Base-by-base conservation (phyloP, 2,113 vertebrate species). In the Chroicocephalus ridibundus region DNA sequence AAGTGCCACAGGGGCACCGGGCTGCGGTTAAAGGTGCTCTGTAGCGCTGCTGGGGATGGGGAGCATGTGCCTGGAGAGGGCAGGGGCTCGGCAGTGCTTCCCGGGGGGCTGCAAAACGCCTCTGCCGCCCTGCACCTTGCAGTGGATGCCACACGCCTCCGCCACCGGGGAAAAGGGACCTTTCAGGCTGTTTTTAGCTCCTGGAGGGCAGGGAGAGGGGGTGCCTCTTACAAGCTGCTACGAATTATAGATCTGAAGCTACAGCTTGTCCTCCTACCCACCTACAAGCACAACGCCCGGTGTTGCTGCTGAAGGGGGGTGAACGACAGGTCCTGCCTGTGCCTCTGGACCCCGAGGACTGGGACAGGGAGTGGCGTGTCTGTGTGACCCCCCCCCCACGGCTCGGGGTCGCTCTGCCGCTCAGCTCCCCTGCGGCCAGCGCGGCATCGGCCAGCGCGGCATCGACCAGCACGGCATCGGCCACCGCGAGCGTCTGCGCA, bases 171-270 rank as follows among this genome's bases (percentile, higher is more conserved):
- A 97, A 95, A 61, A 91, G 79, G 82, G 87, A 86, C 88, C 86
- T 87, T 84, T 52, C 42, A 21, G 78, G 60, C 93, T 96, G 68
- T 93, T 97, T 97, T 97, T 96, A 97, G 96, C 93, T 96, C 46
- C 60, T 32, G 47, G 91, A 91, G 95, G 95, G 84, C 82, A 96
- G 93, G 81, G 70, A 97, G 95, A 96, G 95, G 94, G 93, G 96
- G 75, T 88, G 83, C 34, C 82, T 93, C 88, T 97, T 94, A 54
- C 81, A 95, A 92, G 75, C 92, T 97, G 93, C 92, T 88, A 58
- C 79, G 92, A 97, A 94, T 97, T 96, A 95, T 42, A 97, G 88
- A 96, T 97, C 82, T 91, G 92, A 85, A 96, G 92, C 96, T 94
- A 76, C 94, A 97, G 92, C 95, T 95, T 96, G 83, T 98, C 94